Evolutionary conservation across 2,888 invertebrate genomes (phyloP).

Genomic region (Oscheius onirici): DNA sequence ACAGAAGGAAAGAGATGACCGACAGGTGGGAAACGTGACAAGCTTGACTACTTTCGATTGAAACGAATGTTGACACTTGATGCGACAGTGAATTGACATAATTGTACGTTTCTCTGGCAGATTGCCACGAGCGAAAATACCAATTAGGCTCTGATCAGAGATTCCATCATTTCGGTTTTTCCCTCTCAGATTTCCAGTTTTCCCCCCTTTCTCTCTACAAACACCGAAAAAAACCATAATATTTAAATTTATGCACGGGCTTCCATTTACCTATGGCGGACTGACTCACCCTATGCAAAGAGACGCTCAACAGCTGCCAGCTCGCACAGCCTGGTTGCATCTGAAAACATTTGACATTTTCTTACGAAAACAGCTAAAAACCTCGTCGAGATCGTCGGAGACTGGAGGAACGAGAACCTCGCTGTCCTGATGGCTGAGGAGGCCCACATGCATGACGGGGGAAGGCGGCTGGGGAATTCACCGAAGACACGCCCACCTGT

Average conservation of each 20-base stretch:
- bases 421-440: constrained; percentile 6
- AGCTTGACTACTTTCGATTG: background rate
- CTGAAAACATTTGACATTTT: constrained; percentile 20
- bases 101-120: too few species aligned
- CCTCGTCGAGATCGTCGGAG: constrained; percentile 30
- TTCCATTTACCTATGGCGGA: background rate
- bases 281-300: constrained; percentile 63
- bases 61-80: background rate
- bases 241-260: background rate
- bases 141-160: background rate
- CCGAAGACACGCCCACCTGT: constrained; percentile 11
- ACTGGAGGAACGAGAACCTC: constrained; percentile 36
- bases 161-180: background rate
- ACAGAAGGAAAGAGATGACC: background rate
- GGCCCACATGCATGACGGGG: constrained; percentile 27
- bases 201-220: background rate
- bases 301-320: constrained; percentile 69
- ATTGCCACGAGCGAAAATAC: background rate
- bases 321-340: constrained; percentile 30
- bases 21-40: background rate
- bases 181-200: background rate
- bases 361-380: background rate
- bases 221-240: background rate
- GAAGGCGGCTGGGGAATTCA: background rate
- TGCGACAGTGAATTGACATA: background rate